Base-by-base conservation (phyloP, 2,888 invertebrate genomes). In the Dasysyrphus albostriatus region DNA sequence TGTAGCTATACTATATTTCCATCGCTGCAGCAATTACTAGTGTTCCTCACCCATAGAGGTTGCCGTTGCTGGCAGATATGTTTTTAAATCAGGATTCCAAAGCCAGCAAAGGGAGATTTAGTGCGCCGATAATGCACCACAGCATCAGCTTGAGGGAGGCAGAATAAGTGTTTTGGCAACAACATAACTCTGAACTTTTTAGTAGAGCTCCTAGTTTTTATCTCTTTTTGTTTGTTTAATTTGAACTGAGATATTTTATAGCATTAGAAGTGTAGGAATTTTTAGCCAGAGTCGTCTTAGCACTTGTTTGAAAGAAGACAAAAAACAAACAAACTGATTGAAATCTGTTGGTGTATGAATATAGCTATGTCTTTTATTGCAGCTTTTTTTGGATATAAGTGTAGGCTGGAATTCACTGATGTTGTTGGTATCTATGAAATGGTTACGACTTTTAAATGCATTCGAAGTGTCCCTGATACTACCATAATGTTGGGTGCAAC, bases 141-240 rank as follows among this genome's bases (percentile, higher is more conserved):
- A 54, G 19, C 69, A 49, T 39, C 69, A 74, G 69, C 77, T 77
- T 59, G 73, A 73, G 82, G 78, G 75, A 82, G 78, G 74, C 70
- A 78, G 24, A 78, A 58, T 79, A 87, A 87, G 87, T 87, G 87
- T 83, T 78, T 87, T 54, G 70, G 67, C 78, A 83, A 87, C 87
- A 87, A 83, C 78, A 72, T 79, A 75, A 79, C 82, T 83, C 72
- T 83, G 59, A 65, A 73, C 77, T 67, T 34, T 44, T 80, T 63
- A 44, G 9, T 37, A 14, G 32, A 49, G 56, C 29, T 49, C 39
- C 51, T 56, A 37, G 54, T 29, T 39, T 24, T 29, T 77, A 24
- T 16, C 59, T 51, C 32, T 58, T 34, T 3, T 34, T 29, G 59
- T 37, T 12, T n/a, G 12, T 19, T 42, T 12, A 16, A 34, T 49